phyloP scores from a whole-genome alignment of 2,888 invertebrate genomes.

The Erpobdella octoculata region DNA sequence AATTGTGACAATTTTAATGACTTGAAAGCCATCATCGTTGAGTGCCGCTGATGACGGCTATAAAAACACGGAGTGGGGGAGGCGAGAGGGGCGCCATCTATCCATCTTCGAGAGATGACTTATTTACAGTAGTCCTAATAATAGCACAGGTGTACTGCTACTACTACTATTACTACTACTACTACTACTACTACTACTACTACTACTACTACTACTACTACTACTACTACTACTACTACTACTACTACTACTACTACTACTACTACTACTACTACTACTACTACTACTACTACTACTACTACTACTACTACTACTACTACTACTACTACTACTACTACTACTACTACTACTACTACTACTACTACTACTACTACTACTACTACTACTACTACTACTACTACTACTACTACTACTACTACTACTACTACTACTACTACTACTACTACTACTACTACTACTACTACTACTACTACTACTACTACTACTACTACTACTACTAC shows the following conservation, averaged over 20 bases:
- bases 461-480: too few relatives aligned
- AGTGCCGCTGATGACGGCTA: too few relatives aligned
- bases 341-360: slow-evolving; percentile 2
- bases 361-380: not conserved
- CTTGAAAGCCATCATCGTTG: too few relatives aligned
- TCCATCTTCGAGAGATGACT: too few relatives aligned
- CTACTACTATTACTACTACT: slow-evolving; percentile 11
- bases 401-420: too few relatives aligned
- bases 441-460: too few relatives aligned
- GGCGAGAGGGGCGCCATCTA: too few relatives aligned
- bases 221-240: slow-evolving; percentile 14
- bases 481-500: too few relatives aligned
- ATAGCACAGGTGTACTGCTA: not conserved
- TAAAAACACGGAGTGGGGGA: too few relatives aligned
- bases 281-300: slow-evolving; percentile 25
- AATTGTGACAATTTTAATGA: too few relatives aligned
- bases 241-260: slow-evolving; percentile 22
- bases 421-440: too few relatives aligned
- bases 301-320: slow-evolving; percentile 24
- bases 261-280: slow-evolving; percentile 13
- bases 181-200: slow-evolving; percentile 6
- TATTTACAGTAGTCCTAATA: too few relatives aligned
- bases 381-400: not conserved
- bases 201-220: slow-evolving; percentile 14
- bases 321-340: not conserved